Conservation (phyloP, 2,888 invertebrate species). For the Adelphocoris suturalis region DNA sequence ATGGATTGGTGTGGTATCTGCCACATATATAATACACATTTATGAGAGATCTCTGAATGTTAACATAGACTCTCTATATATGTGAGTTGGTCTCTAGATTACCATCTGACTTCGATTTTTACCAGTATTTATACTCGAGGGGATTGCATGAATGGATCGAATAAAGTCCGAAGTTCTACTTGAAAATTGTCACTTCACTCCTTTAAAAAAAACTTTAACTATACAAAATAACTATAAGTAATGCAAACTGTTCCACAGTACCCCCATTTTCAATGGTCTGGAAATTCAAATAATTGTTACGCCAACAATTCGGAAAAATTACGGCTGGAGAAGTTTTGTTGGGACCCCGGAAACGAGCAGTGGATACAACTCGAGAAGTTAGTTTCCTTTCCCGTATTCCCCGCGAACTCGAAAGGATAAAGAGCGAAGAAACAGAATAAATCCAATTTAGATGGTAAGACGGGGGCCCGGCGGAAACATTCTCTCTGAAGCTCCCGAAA, state of each 20-base stretch:
- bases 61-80: too few relatives aligned
- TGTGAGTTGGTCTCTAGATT: too few relatives aligned
- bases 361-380: conserved; percentile 34
- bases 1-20: too few relatives aligned
- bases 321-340: neutral
- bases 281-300: neutral
- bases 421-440: conserved; percentile 61
- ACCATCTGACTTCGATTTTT: too few relatives aligned
- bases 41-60: too few relatives aligned
- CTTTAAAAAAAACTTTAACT: too few relatives aligned
- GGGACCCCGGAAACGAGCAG: conserved; percentile 1
- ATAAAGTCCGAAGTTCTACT: too few relatives aligned
- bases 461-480: conserved; percentile 51
- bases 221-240: neutral
- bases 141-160: too few relatives aligned
- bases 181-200: too few relatives aligned
- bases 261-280: neutral
- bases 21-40: too few relatives aligned
- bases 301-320: conserved; percentile 4
- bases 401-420: conserved; percentile 23
- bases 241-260: neutral
- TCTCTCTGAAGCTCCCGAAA: conserved; percentile 49
- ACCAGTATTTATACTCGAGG: too few relatives aligned
- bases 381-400: neutral
- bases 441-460: conserved; percentile 62